These are phyloP conservation scores for Drosophila sordidula DNA, from an alignment of 2,888 invertebrate genomes.

Conservation along the genomic window DNA sequence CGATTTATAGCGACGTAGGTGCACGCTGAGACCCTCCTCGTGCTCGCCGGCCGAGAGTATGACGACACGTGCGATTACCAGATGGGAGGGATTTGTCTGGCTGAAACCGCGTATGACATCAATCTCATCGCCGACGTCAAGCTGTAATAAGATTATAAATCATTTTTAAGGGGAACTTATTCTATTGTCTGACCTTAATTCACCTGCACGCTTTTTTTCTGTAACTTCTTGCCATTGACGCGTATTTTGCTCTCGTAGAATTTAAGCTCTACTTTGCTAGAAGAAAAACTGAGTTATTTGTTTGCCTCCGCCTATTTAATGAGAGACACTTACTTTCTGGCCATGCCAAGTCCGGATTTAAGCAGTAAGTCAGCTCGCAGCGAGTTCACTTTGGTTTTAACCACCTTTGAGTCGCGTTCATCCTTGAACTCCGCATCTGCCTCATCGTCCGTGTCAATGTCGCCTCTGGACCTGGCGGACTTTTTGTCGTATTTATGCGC, in stretches of 20 bases:
- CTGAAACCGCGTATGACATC: slow-evolving; percentile 90
- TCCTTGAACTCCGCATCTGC: slow-evolving; percentile 86
- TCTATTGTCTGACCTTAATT: slow-evolving; percentile 57
- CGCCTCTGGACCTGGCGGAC: slow-evolving; percentile 67
- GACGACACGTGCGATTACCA: slow-evolving; percentile 89
- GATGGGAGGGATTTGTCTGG: slow-evolving; percentile 88
- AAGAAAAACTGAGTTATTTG: slow-evolving; percentile 11
- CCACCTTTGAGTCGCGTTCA: slow-evolving; percentile 88
- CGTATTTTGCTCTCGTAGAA: slow-evolving; percentile 93
- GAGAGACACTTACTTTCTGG: slow-evolving; percentile 88
- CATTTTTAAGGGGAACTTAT: not conserved
- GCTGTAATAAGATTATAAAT: slow-evolving; percentile 85
- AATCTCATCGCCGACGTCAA: slow-evolving; percentile 90
- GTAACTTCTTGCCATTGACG: slow-evolving; percentile 90
- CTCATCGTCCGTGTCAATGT: slow-evolving; percentile 86
- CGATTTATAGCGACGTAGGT: slow-evolving; percentile 89
- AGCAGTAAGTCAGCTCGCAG: slow-evolving; percentile 90
- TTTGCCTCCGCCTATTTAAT: not conserved
- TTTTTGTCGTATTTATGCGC: slow-evolving; percentile 73
- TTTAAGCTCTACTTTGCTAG: slow-evolving; percentile 91
- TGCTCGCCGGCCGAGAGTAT: slow-evolving; percentile 86
- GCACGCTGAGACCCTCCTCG: slow-evolving; percentile 87
- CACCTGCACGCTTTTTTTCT: slow-evolving; percentile 91
- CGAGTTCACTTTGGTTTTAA: slow-evolving; percentile 88
- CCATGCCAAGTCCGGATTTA: slow-evolving; percentile 89